phyloP scores from a whole-genome alignment of 1,140 invertebrate genomes.

The Nephila pilipes region DNA sequence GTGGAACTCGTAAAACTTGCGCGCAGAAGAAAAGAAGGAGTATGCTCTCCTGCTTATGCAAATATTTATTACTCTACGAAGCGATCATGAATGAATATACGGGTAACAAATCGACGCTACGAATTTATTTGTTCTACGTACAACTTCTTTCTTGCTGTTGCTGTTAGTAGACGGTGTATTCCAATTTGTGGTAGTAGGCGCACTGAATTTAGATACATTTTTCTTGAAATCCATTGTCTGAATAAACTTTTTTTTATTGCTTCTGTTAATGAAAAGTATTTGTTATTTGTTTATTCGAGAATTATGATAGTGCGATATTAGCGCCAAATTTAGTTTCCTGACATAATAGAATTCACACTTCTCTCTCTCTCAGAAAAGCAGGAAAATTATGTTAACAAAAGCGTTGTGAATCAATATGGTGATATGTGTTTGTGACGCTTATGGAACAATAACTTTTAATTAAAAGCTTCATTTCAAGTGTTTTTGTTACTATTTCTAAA shows the following conservation, averaged over 20 bases:
- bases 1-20: background rate
- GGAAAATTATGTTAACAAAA: too few species aligned
- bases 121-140: constrained; percentile 1
- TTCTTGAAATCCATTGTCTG: background rate
- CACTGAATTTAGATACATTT: background rate
- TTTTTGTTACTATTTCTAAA: too few species aligned
- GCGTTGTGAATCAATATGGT: too few species aligned
- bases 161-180: background rate
- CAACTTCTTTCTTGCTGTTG: background rate
- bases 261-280: background rate
- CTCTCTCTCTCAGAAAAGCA: too few species aligned
- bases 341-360: too few species aligned
- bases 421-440: too few species aligned
- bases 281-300: background rate
- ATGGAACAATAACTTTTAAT: too few species aligned
- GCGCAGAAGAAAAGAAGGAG: background rate
- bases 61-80: constrained; percentile 66
- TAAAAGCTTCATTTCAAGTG: too few species aligned
- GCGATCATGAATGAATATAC: constrained; percentile 23
- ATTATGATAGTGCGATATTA: background rate
- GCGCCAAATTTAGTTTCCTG: too few species aligned
- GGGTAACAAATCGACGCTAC: constrained; percentile 16
- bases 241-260: background rate
- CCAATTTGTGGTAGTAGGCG: background rate
- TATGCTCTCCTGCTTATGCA: constrained; percentile 50